These are phyloP conservation scores for Premnoplex brunnescens DNA, from an alignment of 2,797 vertebrate species.

Conservation along the genomic window DNA sequence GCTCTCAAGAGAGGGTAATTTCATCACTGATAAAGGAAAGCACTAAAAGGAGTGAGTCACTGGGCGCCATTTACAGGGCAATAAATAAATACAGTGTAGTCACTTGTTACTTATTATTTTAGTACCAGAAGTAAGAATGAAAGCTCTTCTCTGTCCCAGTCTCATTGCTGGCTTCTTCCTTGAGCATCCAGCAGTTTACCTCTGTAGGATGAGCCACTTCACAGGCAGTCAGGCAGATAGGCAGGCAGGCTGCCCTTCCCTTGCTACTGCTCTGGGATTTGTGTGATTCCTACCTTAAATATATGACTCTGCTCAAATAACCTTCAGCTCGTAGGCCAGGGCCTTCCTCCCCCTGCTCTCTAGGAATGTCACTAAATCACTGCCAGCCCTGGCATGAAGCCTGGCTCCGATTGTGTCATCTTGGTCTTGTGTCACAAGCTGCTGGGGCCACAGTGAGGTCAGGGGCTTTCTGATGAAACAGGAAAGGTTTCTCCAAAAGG, in stretches of 20 bases:
- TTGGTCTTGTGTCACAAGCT: not conserved
- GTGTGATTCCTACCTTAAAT: not conserved
- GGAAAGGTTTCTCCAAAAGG: not conserved
- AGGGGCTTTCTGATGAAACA: not conserved
- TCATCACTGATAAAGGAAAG: not conserved
- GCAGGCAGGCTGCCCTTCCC: not conserved
- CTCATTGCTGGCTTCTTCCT: not conserved
- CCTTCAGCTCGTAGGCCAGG: conserved; percentile 1
- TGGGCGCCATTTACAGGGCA: not conserved
- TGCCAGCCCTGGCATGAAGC: conserved; percentile 10
- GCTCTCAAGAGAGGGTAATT: not conserved
- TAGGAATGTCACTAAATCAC: conserved; percentile 42
- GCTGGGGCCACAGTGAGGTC: accelerated
- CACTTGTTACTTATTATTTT: not conserved
- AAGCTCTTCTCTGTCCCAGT: not conserved
- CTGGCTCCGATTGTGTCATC: conserved; percentile 29
- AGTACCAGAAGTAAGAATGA: not conserved
- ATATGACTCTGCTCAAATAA: conserved; percentile 22
- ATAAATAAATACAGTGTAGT: not conserved
- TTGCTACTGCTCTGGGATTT: not conserved
- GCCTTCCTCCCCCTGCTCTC: conserved; percentile 39
- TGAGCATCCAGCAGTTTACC: not conserved
- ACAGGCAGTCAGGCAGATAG: not conserved
- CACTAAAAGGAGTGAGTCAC: not conserved
- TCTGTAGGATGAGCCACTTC: not conserved